A percentile compares a stretch with the other conserved stretches of the same genome.
Evolutionary conservation across 1,140 invertebrate species (phyloP).

Genomic region (Dufourea novaeangliae): DNA sequence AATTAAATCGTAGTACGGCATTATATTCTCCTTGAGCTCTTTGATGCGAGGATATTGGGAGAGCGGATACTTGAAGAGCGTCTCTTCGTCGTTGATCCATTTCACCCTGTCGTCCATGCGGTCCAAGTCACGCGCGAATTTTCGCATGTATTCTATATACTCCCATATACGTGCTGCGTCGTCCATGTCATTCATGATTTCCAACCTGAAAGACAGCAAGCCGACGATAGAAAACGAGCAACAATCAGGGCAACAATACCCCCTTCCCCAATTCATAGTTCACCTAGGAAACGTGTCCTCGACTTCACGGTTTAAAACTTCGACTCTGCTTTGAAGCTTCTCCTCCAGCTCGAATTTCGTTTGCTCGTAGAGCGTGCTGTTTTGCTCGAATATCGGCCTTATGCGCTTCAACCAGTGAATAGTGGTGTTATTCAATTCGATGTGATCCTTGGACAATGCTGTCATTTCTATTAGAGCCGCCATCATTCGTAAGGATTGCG

Average conservation of each 20-base stretch:
- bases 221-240: background rate
- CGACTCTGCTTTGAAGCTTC: slow-evolving; percentile 82
- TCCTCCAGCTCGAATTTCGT: slow-evolving; percentile 85
- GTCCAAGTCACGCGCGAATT: slow-evolving; percentile 83
- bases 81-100: slow-evolving; percentile 87
- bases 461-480: slow-evolving; percentile 78
- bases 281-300: slow-evolving; percentile 83
- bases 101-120: slow-evolving; percentile 82
- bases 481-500: slow-evolving; percentile 75
- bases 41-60: slow-evolving; percentile 84
- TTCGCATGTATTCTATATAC: slow-evolving; percentile 81
- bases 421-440: slow-evolving; percentile 77
- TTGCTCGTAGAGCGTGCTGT: slow-evolving; percentile 82
- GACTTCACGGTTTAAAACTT: slow-evolving; percentile 82
- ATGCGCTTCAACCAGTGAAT: slow-evolving; percentile 81
- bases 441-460: slow-evolving; percentile 75
- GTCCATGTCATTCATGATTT: slow-evolving; percentile 80
- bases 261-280: background rate
- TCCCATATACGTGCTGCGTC: slow-evolving; percentile 73
- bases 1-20: slow-evolving; percentile 78
- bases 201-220: slow-evolving; percentile 64
- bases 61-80: slow-evolving; percentile 86
- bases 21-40: slow-evolving; percentile 80
- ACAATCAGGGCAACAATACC: no score
- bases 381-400: slow-evolving; percentile 80